Evolutionary conservation across 2,888 invertebrate species (phyloP).

Genomic region (Luperina testacea): DNA sequence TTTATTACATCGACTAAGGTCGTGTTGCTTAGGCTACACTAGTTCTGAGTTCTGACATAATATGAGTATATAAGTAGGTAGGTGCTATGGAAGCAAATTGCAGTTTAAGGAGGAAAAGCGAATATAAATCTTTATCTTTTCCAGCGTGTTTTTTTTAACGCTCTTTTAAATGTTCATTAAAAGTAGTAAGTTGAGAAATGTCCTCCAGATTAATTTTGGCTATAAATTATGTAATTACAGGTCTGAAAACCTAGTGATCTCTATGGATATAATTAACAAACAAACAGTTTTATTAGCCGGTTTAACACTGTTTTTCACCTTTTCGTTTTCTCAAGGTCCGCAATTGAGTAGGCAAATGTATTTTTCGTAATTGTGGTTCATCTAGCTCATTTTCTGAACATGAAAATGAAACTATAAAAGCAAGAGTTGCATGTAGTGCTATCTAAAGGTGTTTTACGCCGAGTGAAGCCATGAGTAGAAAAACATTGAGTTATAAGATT

Average conservation of each 20-base stretch:
- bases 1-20: slow-evolving; percentile 66
- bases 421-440: slow-evolving; percentile 15
- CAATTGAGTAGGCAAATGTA: neutral
- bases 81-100: slow-evolving; percentile 11
- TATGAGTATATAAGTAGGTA: slow-evolving; percentile 5
- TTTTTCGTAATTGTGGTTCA: neutral
- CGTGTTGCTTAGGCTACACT: slow-evolving; percentile 54
- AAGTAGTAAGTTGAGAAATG: slow-evolving; percentile 22
- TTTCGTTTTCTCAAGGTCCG: neutral
- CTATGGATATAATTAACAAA: neutral
- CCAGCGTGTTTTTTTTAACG: neutral
- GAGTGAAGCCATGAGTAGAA: slow-evolving; percentile 48
- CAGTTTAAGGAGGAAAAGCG: neutral
- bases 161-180: neutral
- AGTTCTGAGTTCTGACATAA: slow-evolving; percentile 59
- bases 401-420: slow-evolving; percentile 18
- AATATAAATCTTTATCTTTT: neutral
- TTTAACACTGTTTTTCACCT: too few species aligned
- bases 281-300: neutral
- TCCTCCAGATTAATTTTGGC: neutral
- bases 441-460: slow-evolving; percentile 32
- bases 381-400: neutral
- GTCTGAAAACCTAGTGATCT: neutral
- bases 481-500: slow-evolving; percentile 52
- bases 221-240: neutral